Evolutionary conservation across 1,140 invertebrate species (phyloP).

Genomic region (Dendrolimus kikuchii): DNA sequence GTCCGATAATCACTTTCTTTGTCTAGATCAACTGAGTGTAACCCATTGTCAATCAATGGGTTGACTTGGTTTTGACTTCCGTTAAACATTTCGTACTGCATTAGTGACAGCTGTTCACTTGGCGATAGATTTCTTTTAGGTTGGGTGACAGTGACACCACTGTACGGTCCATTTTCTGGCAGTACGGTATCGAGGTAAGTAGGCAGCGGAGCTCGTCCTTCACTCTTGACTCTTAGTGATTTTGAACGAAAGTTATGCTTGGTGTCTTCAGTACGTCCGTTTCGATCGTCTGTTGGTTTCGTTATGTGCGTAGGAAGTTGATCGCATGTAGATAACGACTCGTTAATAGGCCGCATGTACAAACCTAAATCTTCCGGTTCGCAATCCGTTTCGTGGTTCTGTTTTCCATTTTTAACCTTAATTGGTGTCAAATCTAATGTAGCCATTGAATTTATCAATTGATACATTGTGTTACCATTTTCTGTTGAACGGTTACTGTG

Average conservation of each 20-base stretch:
- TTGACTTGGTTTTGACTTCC: conserved; percentile 40
- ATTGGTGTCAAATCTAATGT: conserved; percentile 59
- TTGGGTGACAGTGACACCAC: conserved; percentile 67
- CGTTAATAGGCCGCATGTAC: conserved; percentile 59
- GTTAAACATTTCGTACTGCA: conserved; percentile 62
- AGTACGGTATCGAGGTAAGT: conserved; percentile 50
- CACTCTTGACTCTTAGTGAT: conserved; percentile 68
- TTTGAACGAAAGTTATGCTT: conserved; percentile 68
- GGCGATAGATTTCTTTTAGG: conserved; percentile 69
- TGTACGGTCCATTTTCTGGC: conserved; percentile 34
- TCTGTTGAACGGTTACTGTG: conserved; percentile 26
- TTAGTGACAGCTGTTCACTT: conserved; percentile 63
- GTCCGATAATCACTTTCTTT: conserved; percentile 67
- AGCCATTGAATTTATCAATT: conserved; percentile 66
- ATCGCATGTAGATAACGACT: conserved; percentile 59
- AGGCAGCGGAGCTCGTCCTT: conserved; percentile 56
- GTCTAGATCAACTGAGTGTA: conserved; percentile 37
- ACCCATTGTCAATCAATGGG: conserved; percentile 38
- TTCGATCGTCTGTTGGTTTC: conserved; percentile 48
- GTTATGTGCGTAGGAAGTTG: conserved; percentile 55
- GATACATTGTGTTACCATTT: conserved; percentile 53
- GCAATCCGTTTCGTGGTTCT: conserved; percentile 43
- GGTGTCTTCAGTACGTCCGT: conserved; percentile 48
- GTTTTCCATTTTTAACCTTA: conserved; percentile 44
- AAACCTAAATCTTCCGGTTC: conserved; percentile 61